Base-by-base conservation (phyloP, 2,797 vertebrate genomes). In the Heliangelus exortis region DNA sequence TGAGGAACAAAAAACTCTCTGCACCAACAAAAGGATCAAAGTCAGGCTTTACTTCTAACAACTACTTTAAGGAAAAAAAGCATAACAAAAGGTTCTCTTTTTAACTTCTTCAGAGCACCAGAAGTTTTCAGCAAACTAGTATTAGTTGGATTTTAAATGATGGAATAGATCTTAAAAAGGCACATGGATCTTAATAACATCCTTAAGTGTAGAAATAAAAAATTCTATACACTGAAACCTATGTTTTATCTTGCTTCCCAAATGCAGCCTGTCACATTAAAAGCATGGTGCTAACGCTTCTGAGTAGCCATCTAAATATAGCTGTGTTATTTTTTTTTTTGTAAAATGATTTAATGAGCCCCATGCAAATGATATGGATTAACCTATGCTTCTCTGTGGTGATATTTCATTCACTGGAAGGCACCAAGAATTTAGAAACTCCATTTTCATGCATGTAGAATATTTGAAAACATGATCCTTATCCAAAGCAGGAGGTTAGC, bases 241-340 rank as follows among this genome's bases (percentile, higher is more conserved):
- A 31, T 34, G n/a, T 71, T 95, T 86, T 71, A 71, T 72, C 84
- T 74, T 77, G 57, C 77, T 84, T 91, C 91, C 47, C 47, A 94
- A 87, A 93, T 79, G 26, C 61, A 92, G 55, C 79, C 67, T 77
- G 71, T 92, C 91, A 90, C 29, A 74, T 82, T 93, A 92, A 91
- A 96, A 97, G 50, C 47, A 57, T 67, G 29, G 57, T 54, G 80
- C 82, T 91, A 94, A 84, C 41, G 55, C 59, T 88, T 89, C 59
- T 65, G 50, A 87, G 47, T 36, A 79, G 72, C 47, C 84, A 77
- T 77, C 83, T 91, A 93, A 92, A 87, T 74, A 89, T 55, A 88
- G 67, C 62, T 26, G 9, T 28, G 28, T 59, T 91, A 4, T 36
- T 36, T 7, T 51, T 76, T 53, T 39, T 4, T 20, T 47, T 47